Base-by-base conservation (phyloP, 2,888 invertebrate species). In the Octodonta nipae region DNA sequence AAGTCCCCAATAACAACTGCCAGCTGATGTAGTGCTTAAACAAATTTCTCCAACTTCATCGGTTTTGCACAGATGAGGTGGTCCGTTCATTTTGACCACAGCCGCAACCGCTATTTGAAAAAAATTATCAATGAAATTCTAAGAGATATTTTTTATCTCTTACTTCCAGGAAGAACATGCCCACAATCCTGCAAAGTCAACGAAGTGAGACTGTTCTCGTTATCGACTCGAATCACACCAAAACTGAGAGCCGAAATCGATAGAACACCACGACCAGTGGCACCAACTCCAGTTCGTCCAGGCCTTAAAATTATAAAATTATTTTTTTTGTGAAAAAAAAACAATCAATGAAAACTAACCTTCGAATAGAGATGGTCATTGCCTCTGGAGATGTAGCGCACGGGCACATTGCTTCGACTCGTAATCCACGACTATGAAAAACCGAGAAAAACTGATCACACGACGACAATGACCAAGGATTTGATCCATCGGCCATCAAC, bases 41-140 rank as follows among this genome's bases (percentile, higher is more conserved):
- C 96, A 96, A 43, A 98, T 92, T 63, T 98, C 98, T 0, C 98
- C 98, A 2, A 93, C 89, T 66, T 98, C 96, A 63, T 98, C 96
- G 1, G 96, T 95, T 65, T 95, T 93, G 66, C 98, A 99, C 13
- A 98, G 72, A 55, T 79, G 82, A 1, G 96, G 77, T 3, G 81
- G 75, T 0, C 95, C 95, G 49, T 93, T 93, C 70, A 93, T 84
- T 59, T 91, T 86, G 13, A 96, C 85, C 2, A 98, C 96, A 7
- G 93, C 88, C 58, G 95, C 93, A 44, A 88, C 82, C 54, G 89
- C 87, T 42, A 92, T 93, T 1, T 95, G 93, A 83, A 96, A 86
- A 6, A 20, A 20, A 20, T n/a, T 6, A 20, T 6, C 6, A 20
- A 7, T n/a, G 7, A 20, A 20, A n/a, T 7, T 20, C 7, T 20